Evolutionary conservation across 2,797 vertebrate genomes (phyloP).

Genomic region (Setipinna tenuifilis): DNA sequence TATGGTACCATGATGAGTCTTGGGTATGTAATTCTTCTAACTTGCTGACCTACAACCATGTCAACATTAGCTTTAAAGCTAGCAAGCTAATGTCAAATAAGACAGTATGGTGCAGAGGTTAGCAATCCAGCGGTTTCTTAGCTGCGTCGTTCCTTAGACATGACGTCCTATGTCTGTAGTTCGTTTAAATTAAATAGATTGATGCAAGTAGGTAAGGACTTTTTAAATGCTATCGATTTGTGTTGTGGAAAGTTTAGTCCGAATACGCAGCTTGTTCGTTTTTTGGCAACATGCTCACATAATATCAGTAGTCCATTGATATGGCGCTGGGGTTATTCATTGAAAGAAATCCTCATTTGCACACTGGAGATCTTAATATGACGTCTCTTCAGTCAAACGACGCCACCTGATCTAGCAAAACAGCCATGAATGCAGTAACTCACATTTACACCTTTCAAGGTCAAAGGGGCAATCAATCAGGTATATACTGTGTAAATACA

Average conservation of each 20-base stretch:
- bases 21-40: background rate
- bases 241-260: background rate
- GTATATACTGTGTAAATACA: background rate
- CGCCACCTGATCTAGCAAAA: background rate
- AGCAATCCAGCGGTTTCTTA: background rate
- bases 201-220: background rate
- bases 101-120: constrained; percentile 15
- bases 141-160: background rate
- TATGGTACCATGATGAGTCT: background rate
- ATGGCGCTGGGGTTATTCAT: background rate
- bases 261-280: background rate
- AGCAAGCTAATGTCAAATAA: constrained; percentile 23
- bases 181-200: background rate
- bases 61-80: background rate
- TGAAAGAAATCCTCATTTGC: background rate
- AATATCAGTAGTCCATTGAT: background rate
- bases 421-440: background rate
- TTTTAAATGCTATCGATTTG: background rate
- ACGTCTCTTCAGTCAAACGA: too few relatives aligned
- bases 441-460: constrained; percentile 7
- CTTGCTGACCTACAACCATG: background rate
- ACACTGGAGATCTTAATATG: background rate
- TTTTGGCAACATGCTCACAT: background rate
- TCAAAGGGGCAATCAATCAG: background rate
- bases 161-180: background rate